Base-by-base conservation (phyloP, 2,113 vertebrate species). In the Mustela nigripes region DNA sequence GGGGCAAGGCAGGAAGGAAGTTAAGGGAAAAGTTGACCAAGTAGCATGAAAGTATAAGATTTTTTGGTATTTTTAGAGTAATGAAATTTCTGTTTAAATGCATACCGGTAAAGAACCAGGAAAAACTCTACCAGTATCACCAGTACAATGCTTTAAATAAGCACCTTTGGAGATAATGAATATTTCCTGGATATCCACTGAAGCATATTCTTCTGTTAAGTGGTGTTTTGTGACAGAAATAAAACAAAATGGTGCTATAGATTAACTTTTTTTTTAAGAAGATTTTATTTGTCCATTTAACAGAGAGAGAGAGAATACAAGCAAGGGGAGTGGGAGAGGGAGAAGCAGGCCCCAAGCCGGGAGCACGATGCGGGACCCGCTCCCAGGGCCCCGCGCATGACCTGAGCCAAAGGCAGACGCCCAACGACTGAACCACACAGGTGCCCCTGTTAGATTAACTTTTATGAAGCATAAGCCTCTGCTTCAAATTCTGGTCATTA, bases 41-140 rank as follows among this genome's bases (percentile, higher is more conserved):
- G 36, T 53, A 89, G 26, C 45, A 24, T 16, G 19, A 53, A 76
- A 87, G 12, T 39, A 28, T 33, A 45, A 50, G 79, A 83, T 78
- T 65, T 53, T 33, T 22, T 65, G n/a, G 16, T 33, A 78, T 65
- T 95, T 92, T 95, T 96, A 36, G 91, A n/a, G 19, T 69, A 33
- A 31, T 76, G 14, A 60, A 78, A 79, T 84, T 82, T 62, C 81
- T 62, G 63, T 65, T 62, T 48, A 86, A 60, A 42, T 63, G 19
- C 62, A 45, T 19, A 5, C 14, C 76, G 89, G 22, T 42, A 86
- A 87, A 82, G 67, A 80, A 3, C 18, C 16, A 83, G 39, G 19
- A 80, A 21, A 60, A 3, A 5, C 45, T 39, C 85, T 36, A 79
- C 60, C 67, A 63, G 50, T n/a, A 53, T 24, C 24, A 83, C 69